These are phyloP conservation scores for Acronicta alni DNA, from an alignment of 2,888 invertebrate genomes.

Conservation along the genomic window DNA sequence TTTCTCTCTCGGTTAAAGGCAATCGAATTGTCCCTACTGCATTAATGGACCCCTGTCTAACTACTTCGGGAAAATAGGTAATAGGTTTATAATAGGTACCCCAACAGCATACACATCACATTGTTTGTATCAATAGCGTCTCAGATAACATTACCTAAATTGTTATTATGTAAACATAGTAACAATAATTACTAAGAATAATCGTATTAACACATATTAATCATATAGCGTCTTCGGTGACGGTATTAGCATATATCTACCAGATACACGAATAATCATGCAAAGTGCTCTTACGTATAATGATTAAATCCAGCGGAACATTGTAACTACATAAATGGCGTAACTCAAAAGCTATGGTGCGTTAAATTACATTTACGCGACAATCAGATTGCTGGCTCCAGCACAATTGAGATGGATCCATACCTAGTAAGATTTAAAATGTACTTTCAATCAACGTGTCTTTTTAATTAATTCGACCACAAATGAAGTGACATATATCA, in stretches of 20 bases:
- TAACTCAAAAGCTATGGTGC: conserved; percentile 51
- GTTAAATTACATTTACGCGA: conserved; percentile 46
- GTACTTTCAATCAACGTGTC: neutral
- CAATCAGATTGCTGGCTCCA: conserved; percentile 23
- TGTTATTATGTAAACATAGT: conserved; percentile 37
- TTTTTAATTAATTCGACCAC: too few relatives aligned
- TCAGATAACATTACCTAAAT: conserved; percentile 38
- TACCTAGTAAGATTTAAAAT: neutral
- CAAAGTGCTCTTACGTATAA: conserved; percentile 57
- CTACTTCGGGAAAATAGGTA: too few relatives aligned
- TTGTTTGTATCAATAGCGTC: neutral
- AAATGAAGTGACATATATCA: too few relatives aligned
- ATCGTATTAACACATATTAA: conserved; percentile 52
- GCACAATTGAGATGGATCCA: neutral
- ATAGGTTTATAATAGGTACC: too few relatives aligned
- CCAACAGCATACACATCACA: too few relatives aligned
- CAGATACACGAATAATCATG: conserved; percentile 51
- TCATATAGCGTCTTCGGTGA: conserved; percentile 24
- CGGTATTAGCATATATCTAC: conserved; percentile 50
- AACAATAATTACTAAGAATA: conserved; percentile 46
- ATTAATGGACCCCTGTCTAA: too few relatives aligned
- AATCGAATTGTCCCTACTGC: too few relatives aligned
- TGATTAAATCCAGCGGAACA: conserved; percentile 57
- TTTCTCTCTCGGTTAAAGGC: too few relatives aligned
- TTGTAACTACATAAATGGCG: conserved; percentile 34